Conservation (phyloP, 2,113 vertebrate genomes). For the Chlamydotis undulata region DNA sequence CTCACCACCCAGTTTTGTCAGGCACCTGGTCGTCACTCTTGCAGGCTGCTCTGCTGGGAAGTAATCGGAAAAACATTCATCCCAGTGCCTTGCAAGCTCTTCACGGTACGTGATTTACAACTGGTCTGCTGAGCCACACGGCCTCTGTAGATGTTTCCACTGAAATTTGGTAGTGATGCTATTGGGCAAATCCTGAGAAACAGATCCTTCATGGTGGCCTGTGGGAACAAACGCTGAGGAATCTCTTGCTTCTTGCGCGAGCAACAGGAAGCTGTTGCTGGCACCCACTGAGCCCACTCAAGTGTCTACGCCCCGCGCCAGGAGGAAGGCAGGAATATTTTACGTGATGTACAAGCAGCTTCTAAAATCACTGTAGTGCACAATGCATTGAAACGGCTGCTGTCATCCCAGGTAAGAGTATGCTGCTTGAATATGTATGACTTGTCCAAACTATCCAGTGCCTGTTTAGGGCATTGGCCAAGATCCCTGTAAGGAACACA, state of each 20-base stretch:
- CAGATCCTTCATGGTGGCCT: not conserved
- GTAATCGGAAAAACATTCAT: not conserved
- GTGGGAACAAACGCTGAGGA: not conserved
- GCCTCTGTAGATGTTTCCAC: not conserved
- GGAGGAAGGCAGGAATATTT: not conserved
- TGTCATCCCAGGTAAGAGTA: not conserved
- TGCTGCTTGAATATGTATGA: not conserved
- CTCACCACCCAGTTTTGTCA: no score
- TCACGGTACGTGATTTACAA: fast-evolving
- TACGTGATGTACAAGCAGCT: not conserved
- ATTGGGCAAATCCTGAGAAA: fast-evolving
- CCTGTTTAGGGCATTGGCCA: not conserved
- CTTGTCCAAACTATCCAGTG: not conserved
- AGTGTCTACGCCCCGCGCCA: not conserved
- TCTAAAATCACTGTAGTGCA: not conserved
- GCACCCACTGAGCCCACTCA: not conserved
- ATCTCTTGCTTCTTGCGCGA: not conserved
- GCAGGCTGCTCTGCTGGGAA: not conserved
- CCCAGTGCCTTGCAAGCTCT: not conserved
- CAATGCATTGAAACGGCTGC: not conserved
- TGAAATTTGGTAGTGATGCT: not conserved
- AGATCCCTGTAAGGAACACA: not conserved
- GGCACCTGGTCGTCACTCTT: not conserved
- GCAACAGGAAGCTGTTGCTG: not conserved
- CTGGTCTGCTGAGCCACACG: not conserved